Evolutionary conservation across 1,140 invertebrate genomes (phyloP), one percentile per base, ranked within the genome.

Genomic region (Trichoplusia ni): DNA sequence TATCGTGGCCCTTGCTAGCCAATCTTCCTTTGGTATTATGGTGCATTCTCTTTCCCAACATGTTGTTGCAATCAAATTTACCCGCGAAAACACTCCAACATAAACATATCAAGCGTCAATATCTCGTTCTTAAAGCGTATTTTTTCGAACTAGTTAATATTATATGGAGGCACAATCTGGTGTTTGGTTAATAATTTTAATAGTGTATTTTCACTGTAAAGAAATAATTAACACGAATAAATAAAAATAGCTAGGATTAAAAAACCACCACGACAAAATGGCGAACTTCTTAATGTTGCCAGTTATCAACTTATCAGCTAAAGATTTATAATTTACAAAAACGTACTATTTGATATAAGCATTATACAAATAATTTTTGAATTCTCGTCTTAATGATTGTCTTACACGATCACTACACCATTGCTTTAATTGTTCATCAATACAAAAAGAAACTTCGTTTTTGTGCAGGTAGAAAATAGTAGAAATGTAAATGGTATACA

Each of bases 21-120:
- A 91, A 64, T 51, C 90, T 75, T 9, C 88, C 88, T 73, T 91
- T 91, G 58, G 73, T 90, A 42, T 90, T 91, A 64, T 91, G 89
- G 70, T 90, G 89, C 82, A 91, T 90, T 70, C 90, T 79, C 69
- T 91, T 91, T 11, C 90, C 90, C 73, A 91, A 79, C 90, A 91
- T 91, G 40, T 79, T 84, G 44, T 2, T 56, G 47, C 23, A 79
- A 53, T 85, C 69, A 68, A 85, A 90, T 81, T 83, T 79, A 74
- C 82, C 79, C 84, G 84, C 86, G 81, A 71, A 81, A 84, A 76
- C 19, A 46, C 38, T 23, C 11, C 4, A 13, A 60, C 56, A 47
- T 42, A 47, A 35, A 37, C 42, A 60, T 35, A 60, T 25, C 56
- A 33, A 60, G 56, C 40, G 16, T 37, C 19, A 47, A 37, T 16